These are phyloP conservation scores for Melinopterus prodromus DNA, from an alignment of 2,888 invertebrate genomes.

Conservation along the genomic window DNA sequence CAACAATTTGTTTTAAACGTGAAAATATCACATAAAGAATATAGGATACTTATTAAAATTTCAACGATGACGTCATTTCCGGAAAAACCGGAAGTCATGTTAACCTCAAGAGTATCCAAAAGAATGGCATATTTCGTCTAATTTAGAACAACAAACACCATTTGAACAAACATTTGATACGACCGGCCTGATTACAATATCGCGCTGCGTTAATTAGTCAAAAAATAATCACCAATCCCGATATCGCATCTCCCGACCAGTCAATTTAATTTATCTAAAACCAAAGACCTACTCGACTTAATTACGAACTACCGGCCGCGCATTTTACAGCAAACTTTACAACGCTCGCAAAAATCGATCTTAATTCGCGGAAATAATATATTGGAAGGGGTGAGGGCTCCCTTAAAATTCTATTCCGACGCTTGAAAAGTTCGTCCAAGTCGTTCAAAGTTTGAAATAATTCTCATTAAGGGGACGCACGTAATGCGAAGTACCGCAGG, in stretches of 20 bases:
- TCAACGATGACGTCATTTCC: too few relatives aligned
- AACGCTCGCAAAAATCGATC: not conserved
- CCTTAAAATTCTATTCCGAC: not conserved
- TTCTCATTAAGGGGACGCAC: not conserved
- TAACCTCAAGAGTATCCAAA: too few relatives aligned
- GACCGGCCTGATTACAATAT: not conserved
- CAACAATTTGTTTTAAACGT: too few relatives aligned
- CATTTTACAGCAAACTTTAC: not conserved
- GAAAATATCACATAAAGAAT: too few relatives aligned
- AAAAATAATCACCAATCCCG: not conserved
- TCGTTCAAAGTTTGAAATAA: conserved; percentile 4
- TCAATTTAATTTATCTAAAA: not conserved
- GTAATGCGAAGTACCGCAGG: not conserved
- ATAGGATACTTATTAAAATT: too few relatives aligned
- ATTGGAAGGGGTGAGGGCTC: not conserved
- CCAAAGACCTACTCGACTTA: not conserved
- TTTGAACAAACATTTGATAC: too few relatives aligned
- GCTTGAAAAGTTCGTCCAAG: not conserved
- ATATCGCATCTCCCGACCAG: not conserved
- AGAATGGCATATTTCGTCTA: too few relatives aligned
- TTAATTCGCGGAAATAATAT: not conserved
- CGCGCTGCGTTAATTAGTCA: not conserved
- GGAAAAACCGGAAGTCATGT: too few relatives aligned
- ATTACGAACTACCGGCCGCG: not conserved
- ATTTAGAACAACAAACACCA: too few relatives aligned